Evolutionary conservation across 1,140 invertebrate genomes (phyloP), one percentile per base, ranked within the genome.

Genomic region (Drosophila carrolli): DNA sequence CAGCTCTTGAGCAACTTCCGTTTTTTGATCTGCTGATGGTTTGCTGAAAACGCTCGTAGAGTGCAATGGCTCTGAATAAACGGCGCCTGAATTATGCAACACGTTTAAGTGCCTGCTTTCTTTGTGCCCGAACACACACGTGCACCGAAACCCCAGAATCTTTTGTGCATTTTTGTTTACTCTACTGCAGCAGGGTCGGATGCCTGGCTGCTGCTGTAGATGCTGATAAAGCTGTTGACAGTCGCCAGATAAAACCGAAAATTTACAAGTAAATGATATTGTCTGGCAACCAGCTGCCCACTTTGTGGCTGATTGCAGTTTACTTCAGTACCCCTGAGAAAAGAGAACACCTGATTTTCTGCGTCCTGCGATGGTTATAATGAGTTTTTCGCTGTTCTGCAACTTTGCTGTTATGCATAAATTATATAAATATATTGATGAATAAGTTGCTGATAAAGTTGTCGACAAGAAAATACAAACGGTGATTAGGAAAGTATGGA

Each of bases 51-150:
- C 47, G 60, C 74, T 75, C 59, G 48, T 51, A 60, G 59, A 63
- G 76, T 59, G 79, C 84, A 80, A 77, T 88, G 66, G 72, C 67
- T 86, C 51, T 80, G 79, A 79, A 83, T 88, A 86, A 86, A 88
- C 76, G 80, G 53, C 51, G 48, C 44, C 58, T 86, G 63, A 86
- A 86, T 88, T 83, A 86, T 86, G 83, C 83, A 86, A 73, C 75
- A 80, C 83, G 67, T 76, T 86, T 88, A 86, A 86, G 83, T 86
- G 83, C 79, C 71, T 72, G 71, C 67, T 78, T 74, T 81, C 77
- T 72, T 81, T 68, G 60, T 62, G 38, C 38, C 54, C n/a, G 41
- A 48, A 58, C 29, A 66, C 38, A 11, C 44, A 46, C 11, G 43
- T 35, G 23, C 44, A 23, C 13, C 29, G 44, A 32, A 16, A 14